Percentiles rank a stretch among this genome's conserved stretches.
phyloP scores from a whole-genome alignment of 2,888 invertebrate species.

The Drosophila picticornis region DNA sequence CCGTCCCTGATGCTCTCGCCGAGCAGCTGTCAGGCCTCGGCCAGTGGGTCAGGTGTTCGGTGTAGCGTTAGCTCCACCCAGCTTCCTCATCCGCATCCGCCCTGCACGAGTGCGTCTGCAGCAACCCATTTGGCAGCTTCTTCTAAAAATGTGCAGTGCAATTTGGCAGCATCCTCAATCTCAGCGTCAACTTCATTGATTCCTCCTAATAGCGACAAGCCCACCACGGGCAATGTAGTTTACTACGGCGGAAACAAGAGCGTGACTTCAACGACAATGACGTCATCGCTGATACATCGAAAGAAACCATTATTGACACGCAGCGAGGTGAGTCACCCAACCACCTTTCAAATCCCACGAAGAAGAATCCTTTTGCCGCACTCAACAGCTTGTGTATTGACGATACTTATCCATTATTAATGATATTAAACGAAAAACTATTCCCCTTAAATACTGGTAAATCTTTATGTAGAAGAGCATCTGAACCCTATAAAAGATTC shows the following conservation, averaged over 20 bases:
- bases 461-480: background rate
- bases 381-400: conserved; percentile 7
- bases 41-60: conserved; percentile 39
- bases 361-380: conserved; percentile 5
- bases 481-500: background rate
- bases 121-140: conserved; percentile 44
- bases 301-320: conserved; percentile 84
- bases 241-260: conserved; percentile 27
- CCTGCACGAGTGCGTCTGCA: conserved; percentile 23
- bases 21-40: conserved; percentile 43
- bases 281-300: conserved; percentile 83
- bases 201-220: conserved; percentile 43
- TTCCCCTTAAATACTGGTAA: background rate
- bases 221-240: conserved; percentile 29
- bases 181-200: conserved; percentile 48
- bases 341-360: conserved; percentile 10
- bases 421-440: background rate
- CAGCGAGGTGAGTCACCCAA: conserved; percentile 85
- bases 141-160: conserved; percentile 24
- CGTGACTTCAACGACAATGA: conserved; percentile 66
- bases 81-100: conserved; percentile 10
- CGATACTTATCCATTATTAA: background rate
- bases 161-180: conserved; percentile 28
- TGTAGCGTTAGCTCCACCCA: conserved; percentile 44
- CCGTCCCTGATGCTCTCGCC: conserved; percentile 61